Conservation (phyloP, 2,113 vertebrate species). For the Heteronetta atricapilla region DNA sequence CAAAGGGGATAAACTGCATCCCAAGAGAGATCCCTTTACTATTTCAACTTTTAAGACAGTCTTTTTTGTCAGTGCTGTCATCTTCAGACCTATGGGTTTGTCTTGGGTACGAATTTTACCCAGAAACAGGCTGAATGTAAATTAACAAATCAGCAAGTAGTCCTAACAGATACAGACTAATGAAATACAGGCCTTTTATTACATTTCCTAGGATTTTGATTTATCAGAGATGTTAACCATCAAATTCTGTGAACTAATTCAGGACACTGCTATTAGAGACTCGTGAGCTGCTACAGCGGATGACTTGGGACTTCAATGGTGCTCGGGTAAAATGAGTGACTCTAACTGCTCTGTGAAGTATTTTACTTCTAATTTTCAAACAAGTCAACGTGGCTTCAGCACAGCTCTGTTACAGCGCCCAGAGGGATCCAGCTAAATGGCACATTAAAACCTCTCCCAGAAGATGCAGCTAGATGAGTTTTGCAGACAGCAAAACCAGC, state of each 20-base stretch:
- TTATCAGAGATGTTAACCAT: not conserved
- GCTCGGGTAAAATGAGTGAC: not conserved
- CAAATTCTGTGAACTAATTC: not conserved
- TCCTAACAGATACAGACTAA: not conserved
- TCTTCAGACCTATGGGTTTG: not conserved
- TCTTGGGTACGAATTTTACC: not conserved
- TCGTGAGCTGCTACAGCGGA: not conserved
- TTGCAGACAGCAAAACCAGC: not conserved
- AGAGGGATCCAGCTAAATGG: not conserved
- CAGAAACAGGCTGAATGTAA: not conserved
- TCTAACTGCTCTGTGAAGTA: not conserved
- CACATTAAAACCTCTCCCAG: not conserved
- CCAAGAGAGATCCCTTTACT: not conserved
- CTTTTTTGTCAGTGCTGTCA: not conserved
- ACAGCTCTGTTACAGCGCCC: not conserved
- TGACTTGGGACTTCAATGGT: not conserved
- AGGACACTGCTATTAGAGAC: accelerated
- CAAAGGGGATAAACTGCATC: not conserved
- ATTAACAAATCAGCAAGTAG: not conserved
- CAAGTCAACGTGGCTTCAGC: not conserved
- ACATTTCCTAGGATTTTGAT: not conserved
- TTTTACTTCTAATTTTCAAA: not conserved
- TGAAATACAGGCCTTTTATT: not conserved
- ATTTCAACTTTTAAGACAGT: not conserved
- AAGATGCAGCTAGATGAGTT: not conserved